Percentiles rank a stretch among this genome's conserved stretches.
Conservation (phyloP, 2,888 invertebrate genomes). For the Rhopalosiphum nymphaeae region DNA sequence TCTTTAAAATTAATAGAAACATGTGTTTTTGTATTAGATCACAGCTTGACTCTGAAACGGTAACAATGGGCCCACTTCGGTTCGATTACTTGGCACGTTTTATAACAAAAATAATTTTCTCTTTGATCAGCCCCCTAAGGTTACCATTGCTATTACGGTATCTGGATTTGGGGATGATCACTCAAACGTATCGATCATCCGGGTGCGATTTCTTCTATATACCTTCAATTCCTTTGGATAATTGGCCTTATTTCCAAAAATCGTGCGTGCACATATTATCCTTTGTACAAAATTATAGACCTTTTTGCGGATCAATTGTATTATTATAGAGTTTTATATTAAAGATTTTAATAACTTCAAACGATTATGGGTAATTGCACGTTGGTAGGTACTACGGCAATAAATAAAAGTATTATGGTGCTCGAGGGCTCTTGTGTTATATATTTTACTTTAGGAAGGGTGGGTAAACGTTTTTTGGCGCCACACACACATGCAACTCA, state of each 20-base stretch:
- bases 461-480: conserved; percentile 59
- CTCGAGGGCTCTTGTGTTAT: neutral
- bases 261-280: neutral
- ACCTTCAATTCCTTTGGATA: neutral
- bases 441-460: conserved; percentile 7
- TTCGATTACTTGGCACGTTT: conserved; percentile 57
- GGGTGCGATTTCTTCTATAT: conserved; percentile 43
- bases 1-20: conserved; percentile 56
- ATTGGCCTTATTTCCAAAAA: conserved; percentile 36
- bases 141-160: conserved; percentile 32
- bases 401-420: conserved; percentile 40
- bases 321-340: conserved; percentile 32
- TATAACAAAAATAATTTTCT: conserved; percentile 43
- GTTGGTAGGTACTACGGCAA: neutral
- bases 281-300: conserved; percentile 48
- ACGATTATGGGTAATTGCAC: conserved; percentile 41
- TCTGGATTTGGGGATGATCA: conserved; percentile 45
- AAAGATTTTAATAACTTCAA: conserved; percentile 39
- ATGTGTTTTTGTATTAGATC: conserved; percentile 54
- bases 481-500: conserved; percentile 50
- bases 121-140: conserved; percentile 23
- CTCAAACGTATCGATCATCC: conserved; percentile 48
- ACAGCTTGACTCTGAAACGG: conserved; percentile 44
- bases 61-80: conserved; percentile 43
- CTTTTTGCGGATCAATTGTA: conserved; percentile 54